phyloP scores from a whole-genome alignment of 2,797 vertebrate genomes.

The Enteromius afrohamiltoni region DNA sequence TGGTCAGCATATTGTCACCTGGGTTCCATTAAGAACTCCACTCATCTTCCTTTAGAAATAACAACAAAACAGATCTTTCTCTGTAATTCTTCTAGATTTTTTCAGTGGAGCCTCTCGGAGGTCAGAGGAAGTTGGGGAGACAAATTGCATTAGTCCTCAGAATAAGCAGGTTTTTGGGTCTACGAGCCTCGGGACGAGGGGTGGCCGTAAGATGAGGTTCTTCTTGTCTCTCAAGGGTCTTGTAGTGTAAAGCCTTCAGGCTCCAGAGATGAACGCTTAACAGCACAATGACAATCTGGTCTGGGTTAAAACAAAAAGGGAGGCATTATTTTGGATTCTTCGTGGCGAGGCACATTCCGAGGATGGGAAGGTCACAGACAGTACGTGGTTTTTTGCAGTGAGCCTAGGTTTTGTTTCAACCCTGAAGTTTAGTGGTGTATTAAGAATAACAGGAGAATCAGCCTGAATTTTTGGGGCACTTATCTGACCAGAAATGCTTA shows the following conservation, averaged over 20 bases:
- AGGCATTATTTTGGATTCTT: conserved; percentile 42
- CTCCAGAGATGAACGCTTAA: conserved; percentile 43
- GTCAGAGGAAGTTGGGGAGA: conserved; percentile 52
- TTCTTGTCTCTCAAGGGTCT: conserved; percentile 48
- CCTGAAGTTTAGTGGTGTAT: not conserved
- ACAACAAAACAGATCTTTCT: conserved; percentile 19
- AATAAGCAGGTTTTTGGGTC: conserved; percentile 45
- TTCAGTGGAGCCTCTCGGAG: conserved; percentile 2
- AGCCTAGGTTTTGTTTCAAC: conserved; percentile 20
- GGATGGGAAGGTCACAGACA: conserved; percentile 46
- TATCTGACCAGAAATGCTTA: not conserved
- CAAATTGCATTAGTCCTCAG: conserved; percentile 51
- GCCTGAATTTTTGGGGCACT: not conserved
- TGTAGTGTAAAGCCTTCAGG: conserved; percentile 52
- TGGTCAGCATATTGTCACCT: conserved; percentile 82
- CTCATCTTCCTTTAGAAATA: conserved; percentile 47
- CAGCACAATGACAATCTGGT: conserved; percentile 37
- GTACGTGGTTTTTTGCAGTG: conserved; percentile 12
- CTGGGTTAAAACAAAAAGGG: conserved; percentile 40
- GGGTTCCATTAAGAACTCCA: conserved; percentile 76
- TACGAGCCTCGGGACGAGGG: conserved; percentile 40
- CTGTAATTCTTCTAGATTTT: conserved; percentile 40
- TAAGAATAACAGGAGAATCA: not conserved
- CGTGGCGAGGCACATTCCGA: conserved; percentile 12
- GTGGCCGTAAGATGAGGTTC: conserved; percentile 58